Base-by-base conservation (phyloP, 2,113 vertebrate species). In the Sebastes schlegelii region DNA sequence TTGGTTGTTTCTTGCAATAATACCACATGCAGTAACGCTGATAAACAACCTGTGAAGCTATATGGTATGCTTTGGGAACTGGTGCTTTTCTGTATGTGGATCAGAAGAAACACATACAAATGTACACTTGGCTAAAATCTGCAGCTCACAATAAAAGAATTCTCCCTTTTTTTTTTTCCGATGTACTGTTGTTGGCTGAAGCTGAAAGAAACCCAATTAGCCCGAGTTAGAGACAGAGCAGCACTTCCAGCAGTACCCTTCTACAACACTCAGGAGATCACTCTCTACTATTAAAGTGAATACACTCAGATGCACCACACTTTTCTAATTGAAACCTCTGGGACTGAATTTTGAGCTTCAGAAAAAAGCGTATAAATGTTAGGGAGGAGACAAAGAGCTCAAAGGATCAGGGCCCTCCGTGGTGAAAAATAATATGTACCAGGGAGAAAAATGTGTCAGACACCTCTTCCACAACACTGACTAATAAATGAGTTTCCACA, bases 251-350 rank as follows among this genome's bases (percentile, higher is more conserved):
- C 80, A 77, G 51, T 89, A 80, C 74, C 87, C 87, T 74, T 90
- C 92, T 80, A 68, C 87, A 93, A 87, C 91, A 93, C 94, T 93
- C 89, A 70, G 87, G 94, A 95, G 93, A 94, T 93, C 93, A 80
- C 90, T 90, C 88, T 85, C 89, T 85, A 86, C 93, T 92, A 92
- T 95, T 94, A 95, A 91, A 94, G 87, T 75, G 89, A 94, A 93
- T 89, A 81, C 91, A 91, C 91, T 92, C 85, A 87, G 73, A 92
- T 92, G 89, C 89, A 83, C 86, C 65, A 79, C 78, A 88, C 90
- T 93, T 95, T 94, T 94, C 89, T 95, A 95, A 95, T 95, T 95
- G 89, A 95, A 95, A 95, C 95, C 94, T 92, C 79, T 92, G 95
- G 95, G 94, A 95, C 82, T 88, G 74, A 83, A 82, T 89, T 94